These are phyloP conservation scores for Acanthosoma haemorrhoidale DNA, from an alignment of 2,888 invertebrate genomes.

Conservation along the genomic window DNA sequence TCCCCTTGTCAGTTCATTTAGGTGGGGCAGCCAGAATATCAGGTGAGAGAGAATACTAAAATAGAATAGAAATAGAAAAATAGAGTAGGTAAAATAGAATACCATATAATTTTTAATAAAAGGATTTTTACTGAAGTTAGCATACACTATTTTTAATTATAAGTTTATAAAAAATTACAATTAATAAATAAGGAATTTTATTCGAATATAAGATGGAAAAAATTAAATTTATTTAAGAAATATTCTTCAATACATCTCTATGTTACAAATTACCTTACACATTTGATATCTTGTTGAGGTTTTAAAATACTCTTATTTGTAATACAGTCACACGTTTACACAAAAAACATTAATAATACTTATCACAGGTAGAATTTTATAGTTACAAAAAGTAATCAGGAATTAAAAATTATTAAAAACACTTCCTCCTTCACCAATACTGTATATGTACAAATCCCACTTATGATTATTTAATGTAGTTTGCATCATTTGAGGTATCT, in stretches of 20 bases:
- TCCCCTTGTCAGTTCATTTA: too few relatives aligned
- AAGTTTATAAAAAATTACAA: too few relatives aligned
- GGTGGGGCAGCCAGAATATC: too few relatives aligned
- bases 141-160: too few relatives aligned
- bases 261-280: conserved; percentile 2
- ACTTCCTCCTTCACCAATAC: conserved; percentile 1
- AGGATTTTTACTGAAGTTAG: too few relatives aligned
- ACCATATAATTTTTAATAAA: too few relatives aligned
- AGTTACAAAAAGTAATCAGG: neutral
- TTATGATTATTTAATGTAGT: neutral
- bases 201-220: conserved; percentile 10
- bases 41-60: too few relatives aligned
- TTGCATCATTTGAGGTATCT: conserved; percentile 3
- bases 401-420: conserved; percentile 10
- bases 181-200: too few relatives aligned
- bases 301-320: conserved; percentile 12
- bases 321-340: conserved; percentile 17
- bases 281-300: conserved; percentile 2
- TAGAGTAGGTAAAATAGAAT: too few relatives aligned
- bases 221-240: conserved; percentile 8
- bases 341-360: conserved; percentile 21
- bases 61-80: too few relatives aligned
- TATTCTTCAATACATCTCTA: conserved; percentile 12
- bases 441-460: conserved; percentile 1
- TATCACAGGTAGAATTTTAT: conserved; percentile 23